phyloP scores from a whole-genome alignment of 1,140 invertebrate species.

The Bombus superbus region DNA sequence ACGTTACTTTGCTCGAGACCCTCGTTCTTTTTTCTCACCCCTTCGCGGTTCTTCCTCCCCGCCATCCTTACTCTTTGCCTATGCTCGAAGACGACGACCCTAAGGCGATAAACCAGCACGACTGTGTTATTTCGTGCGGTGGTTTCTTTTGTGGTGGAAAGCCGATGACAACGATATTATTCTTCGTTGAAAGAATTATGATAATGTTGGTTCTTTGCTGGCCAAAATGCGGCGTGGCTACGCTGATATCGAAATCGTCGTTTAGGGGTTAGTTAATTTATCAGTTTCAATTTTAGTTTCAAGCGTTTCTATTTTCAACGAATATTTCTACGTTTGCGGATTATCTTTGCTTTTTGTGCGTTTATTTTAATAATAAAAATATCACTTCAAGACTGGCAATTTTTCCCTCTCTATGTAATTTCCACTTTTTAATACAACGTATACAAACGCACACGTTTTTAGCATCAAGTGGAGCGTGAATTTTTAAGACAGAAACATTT shows the following conservation, averaged over 20 bases:
- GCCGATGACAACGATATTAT: conserved; percentile 6
- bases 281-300: no score
- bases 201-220: background rate
- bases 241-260: background rate
- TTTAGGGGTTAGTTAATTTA: background rate
- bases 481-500: no score
- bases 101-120: conserved; percentile 46
- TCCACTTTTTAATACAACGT: no score
- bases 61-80: conserved; percentile 4
- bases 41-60: conserved; percentile 17
- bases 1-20: conserved; percentile 29
- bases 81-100: conserved; percentile 21
- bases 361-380: no score
- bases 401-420: no score
- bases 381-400: no score
- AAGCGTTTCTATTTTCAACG: no score
- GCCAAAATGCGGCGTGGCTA: background rate
- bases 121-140: background rate
- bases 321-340: no score
- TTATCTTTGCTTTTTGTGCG: no score
- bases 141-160: background rate
- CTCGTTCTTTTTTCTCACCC: conserved; percentile 21
- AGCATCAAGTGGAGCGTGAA: no score
- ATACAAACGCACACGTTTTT: no score
- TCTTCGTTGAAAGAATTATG: background rate